Base-by-base conservation (phyloP, 1,140 invertebrate species). In the Philopotamus ludificatus region DNA sequence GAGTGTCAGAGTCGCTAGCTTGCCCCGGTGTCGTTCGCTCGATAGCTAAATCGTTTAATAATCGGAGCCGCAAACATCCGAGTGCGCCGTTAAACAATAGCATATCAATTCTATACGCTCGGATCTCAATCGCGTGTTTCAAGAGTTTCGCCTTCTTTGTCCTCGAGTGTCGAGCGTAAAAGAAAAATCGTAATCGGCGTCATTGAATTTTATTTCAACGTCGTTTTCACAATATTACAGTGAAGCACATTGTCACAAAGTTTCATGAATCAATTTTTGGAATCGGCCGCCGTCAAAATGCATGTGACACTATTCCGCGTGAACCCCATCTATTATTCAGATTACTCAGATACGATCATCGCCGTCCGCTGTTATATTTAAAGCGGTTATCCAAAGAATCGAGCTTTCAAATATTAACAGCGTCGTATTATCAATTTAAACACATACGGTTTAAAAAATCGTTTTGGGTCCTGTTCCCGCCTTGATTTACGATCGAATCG, bases 271-370 rank as follows among this genome's bases (percentile, higher is more conserved):
- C 76, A 70, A 73, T 72, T 69, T 41, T 67, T 61, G 60, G 72
- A 63, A 73, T 73, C 74, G 26, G 44, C 77, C 21, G 50, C 76
- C 47, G 77, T 80, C 76, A 82, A 79, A 78, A 84, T 84, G 82
- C 79, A 74, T 72, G 78, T 83, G 73, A 76, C 73, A 69, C 73
- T 82, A 49, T 84, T 79, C 72, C 79, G 83, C 69, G 76, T 83
- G 58, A 83, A 85, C 74, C 84, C 83, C 63, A 85, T 85, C 70
- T 85, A 85, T 73, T 85, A 85, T 75, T 85, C 83, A 44, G 83
- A 84, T 72, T 85, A 85, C 68, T 83, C 83, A 65, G 83, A 85
- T 83, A 84, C 84, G 77, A 80, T 78, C 39, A 54, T 57, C 8
- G 54, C 57, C 53, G 34, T 53, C 62, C 44, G 61, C 66, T 66